Evolutionary conservation across 2,113 vertebrate species (phyloP).

Genomic region (Ptyas mucosa): DNA sequence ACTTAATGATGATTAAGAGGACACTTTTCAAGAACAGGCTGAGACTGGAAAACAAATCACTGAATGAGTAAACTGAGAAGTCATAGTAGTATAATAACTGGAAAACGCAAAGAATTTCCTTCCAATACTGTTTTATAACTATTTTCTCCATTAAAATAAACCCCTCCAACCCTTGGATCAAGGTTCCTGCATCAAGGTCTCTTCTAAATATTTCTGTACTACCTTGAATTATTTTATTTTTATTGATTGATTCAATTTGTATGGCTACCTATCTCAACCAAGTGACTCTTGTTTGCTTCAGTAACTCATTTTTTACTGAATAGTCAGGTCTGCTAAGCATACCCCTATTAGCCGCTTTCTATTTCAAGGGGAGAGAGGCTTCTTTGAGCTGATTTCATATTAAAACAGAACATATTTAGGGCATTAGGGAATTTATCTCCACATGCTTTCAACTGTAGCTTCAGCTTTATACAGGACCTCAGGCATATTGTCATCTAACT

Average conservation of each 20-base stretch:
- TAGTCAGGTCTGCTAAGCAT: not conserved
- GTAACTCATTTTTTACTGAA: not conserved
- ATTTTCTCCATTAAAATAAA: not conserved
- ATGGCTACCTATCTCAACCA: not conserved
- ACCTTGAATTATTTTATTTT: not conserved
- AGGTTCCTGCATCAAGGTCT: not conserved
- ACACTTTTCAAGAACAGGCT: not conserved
- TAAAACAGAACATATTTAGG: not conserved
- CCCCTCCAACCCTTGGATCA: not conserved
- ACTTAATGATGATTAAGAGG: not conserved
- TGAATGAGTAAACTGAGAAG: not conserved
- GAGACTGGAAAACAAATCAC: not conserved
- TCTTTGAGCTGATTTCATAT: constrained; percentile 3
- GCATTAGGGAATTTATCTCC: not conserved
- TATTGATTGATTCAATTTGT: not conserved
- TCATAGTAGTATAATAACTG: not conserved
- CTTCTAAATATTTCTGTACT: not conserved
- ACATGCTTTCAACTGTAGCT: not conserved
- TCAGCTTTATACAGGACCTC: not conserved
- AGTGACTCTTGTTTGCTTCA: not conserved
- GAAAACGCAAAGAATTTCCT: not conserved
- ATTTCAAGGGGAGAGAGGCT: not conserved
- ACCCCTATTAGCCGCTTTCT: not conserved
- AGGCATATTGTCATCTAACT: not conserved
- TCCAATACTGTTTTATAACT: not conserved